A percentile compares a stretch with the other conserved stretches of the same genome.
phyloP scores from a whole-genome alignment of 2,113 vertebrate genomes.

The Upupa epops region DNA sequence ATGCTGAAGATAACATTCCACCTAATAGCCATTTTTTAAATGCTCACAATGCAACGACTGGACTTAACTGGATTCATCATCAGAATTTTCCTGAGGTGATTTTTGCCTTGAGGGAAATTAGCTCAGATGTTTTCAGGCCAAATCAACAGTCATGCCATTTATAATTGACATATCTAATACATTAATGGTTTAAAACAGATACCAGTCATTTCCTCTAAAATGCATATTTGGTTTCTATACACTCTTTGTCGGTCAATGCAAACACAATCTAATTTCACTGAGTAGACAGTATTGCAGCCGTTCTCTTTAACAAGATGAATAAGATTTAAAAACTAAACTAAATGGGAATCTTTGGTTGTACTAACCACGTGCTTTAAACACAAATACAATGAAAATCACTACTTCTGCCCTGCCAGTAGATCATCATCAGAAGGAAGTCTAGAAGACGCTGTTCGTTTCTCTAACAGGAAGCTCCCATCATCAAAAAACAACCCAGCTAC shows the following conservation, averaged over 20 bases:
- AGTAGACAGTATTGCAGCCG: background rate
- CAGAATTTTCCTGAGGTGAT: constrained; percentile 20
- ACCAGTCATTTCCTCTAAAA: constrained; percentile 47
- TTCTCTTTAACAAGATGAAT: background rate
- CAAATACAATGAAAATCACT: background rate
- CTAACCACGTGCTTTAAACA: background rate
- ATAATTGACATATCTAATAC: constrained; percentile 38
- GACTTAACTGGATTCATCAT: constrained; percentile 18
- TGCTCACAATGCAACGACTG: constrained; percentile 35
- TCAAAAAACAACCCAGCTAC: background rate
- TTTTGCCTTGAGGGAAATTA: constrained; percentile 63
- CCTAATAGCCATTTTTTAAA: constrained; percentile 64
- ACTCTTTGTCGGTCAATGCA: constrained; percentile 60
- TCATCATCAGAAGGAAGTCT: background rate
- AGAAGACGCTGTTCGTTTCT: background rate
- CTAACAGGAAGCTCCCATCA: background rate
- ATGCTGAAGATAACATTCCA: constrained; percentile 67
- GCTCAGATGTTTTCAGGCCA: constrained; percentile 26
- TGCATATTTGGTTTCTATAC: constrained; percentile 31
- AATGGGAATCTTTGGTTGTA: background rate
- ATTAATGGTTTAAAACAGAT: constrained; percentile 49
- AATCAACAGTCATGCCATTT: constrained; percentile 47
- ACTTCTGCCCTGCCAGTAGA: background rate
- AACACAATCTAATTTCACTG: constrained; percentile 44
- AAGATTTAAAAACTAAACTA: background rate